phyloP scores from a whole-genome alignment of 2,888 invertebrate species.

The Alloscopus bannaensis region DNA sequence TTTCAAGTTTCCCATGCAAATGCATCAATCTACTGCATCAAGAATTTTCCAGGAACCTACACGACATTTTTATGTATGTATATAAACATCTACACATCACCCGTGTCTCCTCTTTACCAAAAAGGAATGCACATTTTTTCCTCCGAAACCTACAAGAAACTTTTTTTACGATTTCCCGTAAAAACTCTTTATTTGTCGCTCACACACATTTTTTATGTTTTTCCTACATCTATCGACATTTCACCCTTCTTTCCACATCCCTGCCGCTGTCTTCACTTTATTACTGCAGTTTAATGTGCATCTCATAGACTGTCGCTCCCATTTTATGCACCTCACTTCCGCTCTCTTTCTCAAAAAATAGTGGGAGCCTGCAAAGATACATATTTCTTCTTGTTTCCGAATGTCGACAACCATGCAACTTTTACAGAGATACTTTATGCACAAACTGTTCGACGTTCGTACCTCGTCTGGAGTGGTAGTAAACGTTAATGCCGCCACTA shows the following conservation, averaged over 20 bases:
- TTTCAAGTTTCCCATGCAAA: no score
- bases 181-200: slow-evolving; percentile 54
- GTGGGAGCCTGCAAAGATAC: not conserved
- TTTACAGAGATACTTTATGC: no score
- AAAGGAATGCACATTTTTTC: not conserved
- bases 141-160: slow-evolving; percentile 11
- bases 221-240: not conserved
- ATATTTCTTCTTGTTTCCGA: slow-evolving; percentile 16
- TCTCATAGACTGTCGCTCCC: slow-evolving; percentile 4
- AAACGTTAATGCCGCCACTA: no score
- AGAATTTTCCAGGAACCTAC: no score
- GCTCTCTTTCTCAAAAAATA: not conserved
- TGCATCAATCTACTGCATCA: no score
- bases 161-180: slow-evolving; percentile 33
- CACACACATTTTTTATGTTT: slow-evolving; percentile 4
- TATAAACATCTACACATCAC: no score
- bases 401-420: slow-evolving; percentile 7
- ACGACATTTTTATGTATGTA: no score
- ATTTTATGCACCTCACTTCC: slow-evolving; percentile 43
- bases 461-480: no score
- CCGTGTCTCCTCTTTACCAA: no score
- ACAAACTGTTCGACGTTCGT: no score
- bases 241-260: not conserved
- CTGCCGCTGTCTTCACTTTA: no score
- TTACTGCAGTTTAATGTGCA: not conserved